phyloP scores from a whole-genome alignment of 1,140 invertebrate genomes.

The Apis cerana region DNA sequence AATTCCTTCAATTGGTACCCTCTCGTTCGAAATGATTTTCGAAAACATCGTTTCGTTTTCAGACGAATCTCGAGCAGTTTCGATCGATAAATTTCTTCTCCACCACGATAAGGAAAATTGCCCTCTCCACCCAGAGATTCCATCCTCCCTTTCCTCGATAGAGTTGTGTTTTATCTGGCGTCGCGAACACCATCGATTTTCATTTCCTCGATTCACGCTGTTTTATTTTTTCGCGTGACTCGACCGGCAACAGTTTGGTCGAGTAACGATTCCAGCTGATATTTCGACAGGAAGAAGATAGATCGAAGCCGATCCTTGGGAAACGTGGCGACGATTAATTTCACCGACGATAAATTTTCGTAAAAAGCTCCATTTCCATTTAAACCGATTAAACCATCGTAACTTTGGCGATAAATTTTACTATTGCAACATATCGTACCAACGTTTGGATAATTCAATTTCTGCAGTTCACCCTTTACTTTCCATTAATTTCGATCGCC shows the following conservation, averaged over 20 bases:
- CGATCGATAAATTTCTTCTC: constrained; percentile 30
- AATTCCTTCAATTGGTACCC: constrained; percentile 31
- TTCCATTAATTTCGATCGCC: too few species aligned
- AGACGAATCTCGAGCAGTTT: constrained; percentile 15
- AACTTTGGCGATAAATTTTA: background rate
- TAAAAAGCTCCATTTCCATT: background rate
- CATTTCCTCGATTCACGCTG: background rate
- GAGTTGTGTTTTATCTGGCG: background rate
- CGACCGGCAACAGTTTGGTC: too few species aligned
- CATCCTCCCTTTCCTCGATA: background rate
- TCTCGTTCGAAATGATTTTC: constrained; percentile 32
- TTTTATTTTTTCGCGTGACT: too few species aligned
- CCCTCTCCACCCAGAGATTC: background rate
- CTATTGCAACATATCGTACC: too few species aligned
- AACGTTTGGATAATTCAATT: too few species aligned
- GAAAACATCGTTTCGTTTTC: constrained; percentile 4
- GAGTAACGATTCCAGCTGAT: too few species aligned
- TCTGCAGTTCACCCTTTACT: too few species aligned
- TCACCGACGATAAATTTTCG: background rate
- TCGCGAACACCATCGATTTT: background rate
- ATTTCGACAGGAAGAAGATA: background rate
- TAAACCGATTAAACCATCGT: background rate
- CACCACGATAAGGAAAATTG: background rate
- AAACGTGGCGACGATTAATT: background rate
- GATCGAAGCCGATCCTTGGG: too few species aligned